A percentile compares a stretch with the other conserved stretches of the same genome.
Evolutionary conservation across 2,797 vertebrate genomes (phyloP).

Genomic region (Schizopygopsis pylzovi): DNA sequence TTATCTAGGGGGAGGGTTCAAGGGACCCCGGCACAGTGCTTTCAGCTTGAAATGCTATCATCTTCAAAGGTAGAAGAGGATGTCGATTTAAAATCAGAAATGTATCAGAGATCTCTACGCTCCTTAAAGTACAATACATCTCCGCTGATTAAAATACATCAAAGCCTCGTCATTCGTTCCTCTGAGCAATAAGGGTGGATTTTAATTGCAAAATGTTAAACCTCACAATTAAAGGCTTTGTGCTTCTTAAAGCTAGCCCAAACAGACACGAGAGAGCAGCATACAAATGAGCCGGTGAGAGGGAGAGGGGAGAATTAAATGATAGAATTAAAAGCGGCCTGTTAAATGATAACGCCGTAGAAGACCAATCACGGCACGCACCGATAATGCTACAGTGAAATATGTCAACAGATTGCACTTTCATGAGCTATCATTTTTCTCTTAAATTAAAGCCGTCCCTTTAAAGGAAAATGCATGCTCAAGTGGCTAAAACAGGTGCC

Average conservation of each 20-base stretch:
- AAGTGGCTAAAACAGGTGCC: slow-evolving; percentile 78
- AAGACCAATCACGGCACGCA: slow-evolving; percentile 70
- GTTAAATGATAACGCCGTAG: slow-evolving; percentile 76
- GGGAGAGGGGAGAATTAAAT: slow-evolving; percentile 66
- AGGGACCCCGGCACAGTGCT: slow-evolving; percentile 76
- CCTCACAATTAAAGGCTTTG: slow-evolving; percentile 94
- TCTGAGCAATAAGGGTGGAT: slow-evolving; percentile 91
- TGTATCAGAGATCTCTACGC: slow-evolving; percentile 90
- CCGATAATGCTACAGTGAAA: slow-evolving; percentile 70
- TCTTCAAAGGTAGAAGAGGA: slow-evolving; percentile 85
- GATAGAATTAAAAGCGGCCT: slow-evolving; percentile 69
- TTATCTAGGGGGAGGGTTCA: slow-evolving; percentile 76
- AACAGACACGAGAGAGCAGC: slow-evolving; percentile 84
- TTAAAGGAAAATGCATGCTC: slow-evolving; percentile 45
- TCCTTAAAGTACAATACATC: slow-evolving; percentile 93
- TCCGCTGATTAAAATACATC: slow-evolving; percentile 93
- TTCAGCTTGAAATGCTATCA: slow-evolving; percentile 74
- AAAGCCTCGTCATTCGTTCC: slow-evolving; percentile 88
- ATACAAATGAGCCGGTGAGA: slow-evolving; percentile 83
- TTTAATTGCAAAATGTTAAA: slow-evolving; percentile 98
- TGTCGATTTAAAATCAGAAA: slow-evolving; percentile 87
- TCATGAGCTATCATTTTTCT: slow-evolving; percentile 65
- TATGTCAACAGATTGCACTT: slow-evolving; percentile 69
- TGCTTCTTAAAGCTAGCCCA: slow-evolving; percentile 89
- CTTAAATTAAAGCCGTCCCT: slow-evolving; percentile 52